Evolutionary conservation across 2,888 invertebrate genomes (phyloP), one percentile per base, ranked within the genome.

Genomic region (Agrochola lychnidis): DNA sequence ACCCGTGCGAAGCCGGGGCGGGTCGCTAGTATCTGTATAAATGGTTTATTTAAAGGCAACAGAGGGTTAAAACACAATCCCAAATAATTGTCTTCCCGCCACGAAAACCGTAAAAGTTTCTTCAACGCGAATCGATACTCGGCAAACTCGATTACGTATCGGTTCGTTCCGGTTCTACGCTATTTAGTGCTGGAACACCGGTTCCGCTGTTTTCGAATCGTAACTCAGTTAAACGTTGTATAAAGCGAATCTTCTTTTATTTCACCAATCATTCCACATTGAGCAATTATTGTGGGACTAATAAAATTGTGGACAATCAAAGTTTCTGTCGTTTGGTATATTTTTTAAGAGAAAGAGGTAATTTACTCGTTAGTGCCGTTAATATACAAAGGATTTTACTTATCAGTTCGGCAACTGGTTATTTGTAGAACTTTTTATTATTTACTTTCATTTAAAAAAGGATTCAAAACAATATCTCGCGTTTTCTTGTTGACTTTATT

Each of bases 141-240:
- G 62, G 79, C 81, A 85, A 91, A 91, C 87, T 90, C 87, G 87
- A 91, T 91, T 91, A 89, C 83, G 88, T 82, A 89, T 86, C 83
- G 90, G 79, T 89, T 78, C 84, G 86, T 86, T 86, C 84, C 86
- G 86, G 84, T 90, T 88, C 87, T 81, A 79, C 85, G 88, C 85
- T 86, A 88, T 89, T 88, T 89, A 87, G 88, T 87, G 89, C 85
- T 84, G 81, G 78, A 86, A 87, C 87, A 81, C 82, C 87, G 81
- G 78, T 76, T 86, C 88, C 87, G 83, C 88, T 89, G 91, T 90
- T 91, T 89, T 89, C 90, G 88, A 90, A 87, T 87, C 88, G 85
- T 91, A 92, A 92, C 90, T 91, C 83, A 88, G 80, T 92, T 91
- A 90, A 81, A 83, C 80, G 85, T 85, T 87, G 86, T 88, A 87